Conservation (phyloP, 2,888 invertebrate genomes). For the Heliconius hortense region DNA sequence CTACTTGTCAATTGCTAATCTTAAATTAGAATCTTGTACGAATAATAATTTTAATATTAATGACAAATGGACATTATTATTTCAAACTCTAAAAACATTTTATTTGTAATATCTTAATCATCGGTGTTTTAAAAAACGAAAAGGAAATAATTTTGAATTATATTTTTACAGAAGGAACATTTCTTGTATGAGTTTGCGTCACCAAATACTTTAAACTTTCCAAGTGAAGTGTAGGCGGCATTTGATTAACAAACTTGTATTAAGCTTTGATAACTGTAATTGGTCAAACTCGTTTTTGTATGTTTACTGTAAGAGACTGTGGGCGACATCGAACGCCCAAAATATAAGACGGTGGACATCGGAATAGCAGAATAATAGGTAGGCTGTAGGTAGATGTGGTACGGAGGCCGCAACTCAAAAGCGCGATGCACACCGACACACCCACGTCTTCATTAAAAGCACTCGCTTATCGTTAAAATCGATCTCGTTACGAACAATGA, state of each 20-base stretch:
- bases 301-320: conserved; percentile 25
- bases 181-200: conserved; percentile 9
- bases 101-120: neutral
- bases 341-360: conserved; percentile 25
- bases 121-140: neutral
- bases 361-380: conserved; percentile 14
- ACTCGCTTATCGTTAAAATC: conserved; percentile 73
- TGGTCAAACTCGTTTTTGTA: conserved; percentile 38
- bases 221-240: conserved; percentile 18
- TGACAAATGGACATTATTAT: neutral
- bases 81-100: too few relatives aligned
- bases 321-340: conserved; percentile 28
- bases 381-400: conserved; percentile 29
- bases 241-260: conserved; percentile 26
- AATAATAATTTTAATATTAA: neutral
- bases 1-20: neutral
- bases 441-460: conserved; percentile 79
- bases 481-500: conserved; percentile 80
- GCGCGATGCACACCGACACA: conserved; percentile 51
- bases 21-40: neutral
- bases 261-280: conserved; percentile 37
- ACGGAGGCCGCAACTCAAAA: conserved; percentile 28
- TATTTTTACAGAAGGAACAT: neutral
- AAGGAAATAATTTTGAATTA: neutral
- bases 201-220: conserved; percentile 15